phyloP scores from a whole-genome alignment of 2,888 invertebrate species.

The Stegophylla sp. region DNA sequence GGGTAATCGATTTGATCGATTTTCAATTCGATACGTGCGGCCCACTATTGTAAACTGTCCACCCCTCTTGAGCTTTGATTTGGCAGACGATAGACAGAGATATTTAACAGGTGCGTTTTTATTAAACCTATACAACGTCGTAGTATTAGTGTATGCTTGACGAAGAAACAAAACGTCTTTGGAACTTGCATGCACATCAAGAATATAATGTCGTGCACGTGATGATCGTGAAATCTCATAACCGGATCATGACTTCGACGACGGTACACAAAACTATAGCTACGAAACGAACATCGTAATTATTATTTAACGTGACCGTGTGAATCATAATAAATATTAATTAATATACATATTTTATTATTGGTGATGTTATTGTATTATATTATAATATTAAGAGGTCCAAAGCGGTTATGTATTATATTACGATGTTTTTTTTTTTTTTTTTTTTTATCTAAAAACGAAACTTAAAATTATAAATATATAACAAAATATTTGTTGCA shows the following conservation, averaged over 20 bases:
- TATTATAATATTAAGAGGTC: slow-evolving; percentile 32
- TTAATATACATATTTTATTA: slow-evolving; percentile 7
- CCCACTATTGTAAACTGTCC: slow-evolving; percentile 19
- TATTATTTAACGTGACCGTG: not conserved
- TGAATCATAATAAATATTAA: not conserved
- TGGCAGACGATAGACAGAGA: slow-evolving; percentile 12
- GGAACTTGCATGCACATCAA: not conserved
- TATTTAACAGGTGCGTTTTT: slow-evolving; percentile 23
- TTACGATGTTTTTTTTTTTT: too few relatives aligned
- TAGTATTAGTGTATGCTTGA: not conserved
- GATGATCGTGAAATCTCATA: not conserved
- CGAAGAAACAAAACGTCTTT: not conserved
- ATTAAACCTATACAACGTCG: slow-evolving; percentile 19
- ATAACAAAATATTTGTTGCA: slow-evolving; percentile 31
- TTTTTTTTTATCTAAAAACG: slow-evolving; percentile 46
- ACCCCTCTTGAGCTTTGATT: slow-evolving; percentile 32
- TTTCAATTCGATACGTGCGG: slow-evolving; percentile 38
- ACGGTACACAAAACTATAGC: slow-evolving; percentile 1
- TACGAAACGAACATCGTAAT: not conserved
- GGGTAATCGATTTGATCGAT: slow-evolving; percentile 38
- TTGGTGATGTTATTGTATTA: slow-evolving; percentile 12
- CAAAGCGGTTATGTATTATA: slow-evolving; percentile 26
- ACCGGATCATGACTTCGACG: not conserved
- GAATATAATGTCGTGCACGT: not conserved
- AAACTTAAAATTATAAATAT: slow-evolving; percentile 51